Base-by-base conservation (phyloP, 1,140 invertebrate species). In the Andricus grossulariae region DNA sequence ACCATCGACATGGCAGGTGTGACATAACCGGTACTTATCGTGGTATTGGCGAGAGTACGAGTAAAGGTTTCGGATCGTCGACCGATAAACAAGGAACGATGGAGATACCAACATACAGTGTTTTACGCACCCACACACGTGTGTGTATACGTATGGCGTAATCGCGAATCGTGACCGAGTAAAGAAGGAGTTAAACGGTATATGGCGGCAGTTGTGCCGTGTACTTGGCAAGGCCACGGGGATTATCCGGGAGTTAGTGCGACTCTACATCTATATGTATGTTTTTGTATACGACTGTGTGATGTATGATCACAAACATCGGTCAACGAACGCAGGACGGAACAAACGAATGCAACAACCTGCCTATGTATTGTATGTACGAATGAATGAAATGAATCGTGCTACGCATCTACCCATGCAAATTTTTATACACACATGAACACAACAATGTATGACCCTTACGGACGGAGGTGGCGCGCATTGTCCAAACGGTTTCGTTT, bases 181-280 rank as follows among this genome's bases (percentile, higher is more conserved):
- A 82, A 45, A 45, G 39, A 45, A 85, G 76, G 73, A 79, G 81
- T 79, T 75, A 75, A 78, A 82, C 75, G 75, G 75, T 51, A 73
- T 32, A 32, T 66, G 80, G 80, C 77, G 80, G 77, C 73, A 73
- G 77, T 66, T 78, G 78, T 77, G 72, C 75, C 77, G 80, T 83
- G 84, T 85, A 85, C 84, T 85, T 83, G 85, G 82, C 87, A 88
- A 87, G 87, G 86, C 83, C 84, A 84, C 77, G 84, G 82, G 81
- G 79, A 85, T 86, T 84, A 84, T 81, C 82, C 83, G 78, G 71
- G 81, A 85, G 83, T 85, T 78, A 80, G 78, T 81, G 77, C 75
- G 75, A 82, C 78, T 45, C 39, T 45, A 45, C 10, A 45, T 45
- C 39, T 8, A 45, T 45, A 7, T 45, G 39, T 45, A 7, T 45